Conservation (phyloP, 1,140 invertebrate genomes). For the Drosophila nebulosa region DNA sequence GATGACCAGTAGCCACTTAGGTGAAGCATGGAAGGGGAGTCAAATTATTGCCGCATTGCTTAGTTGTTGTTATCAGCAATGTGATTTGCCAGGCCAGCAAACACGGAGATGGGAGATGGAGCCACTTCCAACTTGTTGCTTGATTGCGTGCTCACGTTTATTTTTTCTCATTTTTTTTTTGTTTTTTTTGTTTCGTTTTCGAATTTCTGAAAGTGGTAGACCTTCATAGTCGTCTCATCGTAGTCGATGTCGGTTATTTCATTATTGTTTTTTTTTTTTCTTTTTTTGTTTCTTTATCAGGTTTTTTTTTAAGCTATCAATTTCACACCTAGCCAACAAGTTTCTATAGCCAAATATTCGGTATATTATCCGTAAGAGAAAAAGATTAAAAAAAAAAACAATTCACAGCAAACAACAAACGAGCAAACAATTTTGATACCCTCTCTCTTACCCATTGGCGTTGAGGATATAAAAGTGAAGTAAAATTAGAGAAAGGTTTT, state of each 20-base stretch:
- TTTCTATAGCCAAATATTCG: conserved; percentile 31
- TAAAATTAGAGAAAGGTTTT: too few species aligned
- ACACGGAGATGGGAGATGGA: conserved; percentile 22
- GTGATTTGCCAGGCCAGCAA: conserved; percentile 59
- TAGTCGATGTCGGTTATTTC: conserved; percentile 32
- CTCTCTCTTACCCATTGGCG: neutral
- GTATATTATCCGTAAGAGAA: neutral
- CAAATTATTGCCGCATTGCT: conserved; percentile 77
- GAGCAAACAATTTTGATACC: conserved; percentile 4
- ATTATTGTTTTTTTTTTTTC: conserved; percentile 16
- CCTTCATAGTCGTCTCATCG: conserved; percentile 62
- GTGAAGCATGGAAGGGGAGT: conserved; percentile 22
- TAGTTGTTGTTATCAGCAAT: conserved; percentile 73
- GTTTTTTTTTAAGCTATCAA: conserved; percentile 63
- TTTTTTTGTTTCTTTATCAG: conserved; percentile 62
- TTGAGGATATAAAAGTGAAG: neutral
- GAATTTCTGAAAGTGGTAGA: conserved; percentile 78
- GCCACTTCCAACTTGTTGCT: conserved; percentile 41
- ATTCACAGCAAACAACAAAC: conserved; percentile 7
- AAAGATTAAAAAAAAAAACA: neutral
- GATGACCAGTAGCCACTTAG: conserved; percentile 71
- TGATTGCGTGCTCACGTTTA: conserved; percentile 56
- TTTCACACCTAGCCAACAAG: conserved; percentile 70
- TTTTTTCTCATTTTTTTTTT: conserved; percentile 19
- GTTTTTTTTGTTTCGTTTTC: conserved; percentile 62